phyloP scores from a whole-genome alignment of 2,888 invertebrate genomes.

The Macrophya alboannulata region DNA sequence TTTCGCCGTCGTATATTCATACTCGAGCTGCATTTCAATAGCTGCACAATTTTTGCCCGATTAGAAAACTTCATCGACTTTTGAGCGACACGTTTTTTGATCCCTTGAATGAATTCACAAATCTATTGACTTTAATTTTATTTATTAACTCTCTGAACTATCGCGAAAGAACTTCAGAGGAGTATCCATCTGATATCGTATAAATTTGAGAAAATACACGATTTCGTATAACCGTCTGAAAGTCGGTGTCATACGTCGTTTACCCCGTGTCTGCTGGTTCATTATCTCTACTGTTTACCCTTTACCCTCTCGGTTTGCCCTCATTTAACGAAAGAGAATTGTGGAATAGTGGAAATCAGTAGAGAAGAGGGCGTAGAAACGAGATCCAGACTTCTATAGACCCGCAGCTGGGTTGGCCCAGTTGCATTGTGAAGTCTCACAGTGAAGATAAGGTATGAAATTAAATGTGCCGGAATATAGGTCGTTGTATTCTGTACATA shows the following conservation, averaged over 20 bases:
- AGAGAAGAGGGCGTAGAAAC: background rate
- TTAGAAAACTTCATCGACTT: too few relatives aligned
- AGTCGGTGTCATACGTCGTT: background rate
- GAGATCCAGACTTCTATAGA: constrained; percentile 45
- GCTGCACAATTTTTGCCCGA: too few relatives aligned
- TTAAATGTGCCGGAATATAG: constrained; percentile 75
- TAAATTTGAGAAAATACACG: background rate
- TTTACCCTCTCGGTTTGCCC: background rate
- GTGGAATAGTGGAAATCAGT: constrained; percentile 41
- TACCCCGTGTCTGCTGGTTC: background rate
- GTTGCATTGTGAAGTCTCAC: constrained; percentile 70
- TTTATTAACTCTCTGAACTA: too few relatives aligned
- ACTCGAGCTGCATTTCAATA: background rate
- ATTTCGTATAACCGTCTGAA: background rate
- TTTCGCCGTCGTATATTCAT: background rate
- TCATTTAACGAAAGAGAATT: constrained; percentile 25
- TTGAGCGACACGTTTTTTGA: too few relatives aligned
- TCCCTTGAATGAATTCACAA: too few relatives aligned
- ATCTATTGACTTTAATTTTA: too few relatives aligned
- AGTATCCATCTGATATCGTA: background rate
- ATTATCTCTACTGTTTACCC: constrained; percentile 24
- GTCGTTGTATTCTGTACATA: constrained; percentile 62
- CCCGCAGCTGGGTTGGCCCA: constrained; percentile 64
- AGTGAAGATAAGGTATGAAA: constrained; percentile 75
- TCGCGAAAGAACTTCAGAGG: too few relatives aligned